Conservation (phyloP, 2,113 vertebrate genomes). For the Gambusia affinis region DNA sequence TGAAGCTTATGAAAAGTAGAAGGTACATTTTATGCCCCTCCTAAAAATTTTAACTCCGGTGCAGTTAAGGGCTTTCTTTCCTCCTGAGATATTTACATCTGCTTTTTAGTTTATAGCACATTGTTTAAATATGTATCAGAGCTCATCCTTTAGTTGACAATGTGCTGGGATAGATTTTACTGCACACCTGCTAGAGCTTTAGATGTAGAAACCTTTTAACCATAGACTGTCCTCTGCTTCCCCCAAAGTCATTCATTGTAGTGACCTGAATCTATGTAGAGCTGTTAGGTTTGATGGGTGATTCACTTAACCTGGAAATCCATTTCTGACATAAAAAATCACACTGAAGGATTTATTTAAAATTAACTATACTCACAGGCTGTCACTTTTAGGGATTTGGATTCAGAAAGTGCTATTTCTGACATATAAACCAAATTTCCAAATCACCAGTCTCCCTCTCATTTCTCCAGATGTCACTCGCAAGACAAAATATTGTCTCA, state of each 20-base stretch:
- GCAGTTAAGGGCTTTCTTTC: constrained; percentile 7
- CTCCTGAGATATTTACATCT: constrained; percentile 34
- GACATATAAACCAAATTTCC: background rate
- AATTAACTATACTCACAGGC: background rate
- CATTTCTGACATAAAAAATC: constrained; percentile 4
- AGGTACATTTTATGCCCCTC: background rate
- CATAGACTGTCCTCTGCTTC: background rate
- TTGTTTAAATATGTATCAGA: constrained; percentile 15
- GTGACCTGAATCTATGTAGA: background rate
- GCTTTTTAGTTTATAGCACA: constrained; percentile 7
- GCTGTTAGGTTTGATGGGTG: background rate
- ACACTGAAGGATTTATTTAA: background rate
- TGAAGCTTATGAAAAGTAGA: background rate
- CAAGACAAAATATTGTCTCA: background rate
- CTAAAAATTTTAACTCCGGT: background rate
- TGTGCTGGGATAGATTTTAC: constrained; percentile 4
- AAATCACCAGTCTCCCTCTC: no score
- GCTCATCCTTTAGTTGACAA: constrained; percentile 11
- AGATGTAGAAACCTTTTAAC: constrained; percentile 10
- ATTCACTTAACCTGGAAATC: constrained; percentile 1
- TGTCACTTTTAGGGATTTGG: background rate
- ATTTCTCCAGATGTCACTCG: background rate
- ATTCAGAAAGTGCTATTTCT: background rate
- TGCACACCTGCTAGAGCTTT: constrained; percentile 13
- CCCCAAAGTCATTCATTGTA: background rate